Evolutionary conservation across 1,140 invertebrate species (phyloP), one percentile per base, ranked within the genome.

Genomic region (Melitaea cinxia): DNA sequence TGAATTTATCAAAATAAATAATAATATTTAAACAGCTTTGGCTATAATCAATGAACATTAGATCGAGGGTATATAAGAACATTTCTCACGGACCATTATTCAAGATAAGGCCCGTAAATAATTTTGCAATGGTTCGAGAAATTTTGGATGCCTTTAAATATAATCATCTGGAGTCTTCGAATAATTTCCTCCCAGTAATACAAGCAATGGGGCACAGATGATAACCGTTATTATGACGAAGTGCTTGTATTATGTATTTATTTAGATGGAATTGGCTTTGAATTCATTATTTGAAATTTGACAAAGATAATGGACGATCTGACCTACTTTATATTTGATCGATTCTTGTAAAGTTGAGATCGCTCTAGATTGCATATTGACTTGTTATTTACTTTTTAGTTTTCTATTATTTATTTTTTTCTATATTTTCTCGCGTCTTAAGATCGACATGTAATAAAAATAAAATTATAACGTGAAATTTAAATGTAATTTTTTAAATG

Each of bases 81-180:
- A 56, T 56, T 56, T 56, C 35, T 45, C 42, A 23, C 42, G 28
- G 42, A 17, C 37, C 54, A 56, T 56, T 56, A 56, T 56, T 56
- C 54, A 56, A 56, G 54, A 42, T 33, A 56, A 26, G 39, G 53
- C n/a, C 54, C 54, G 54, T 56, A 42, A 56, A 56, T 56, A 56
- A 56, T 56, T 56, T n/a, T 56, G 42, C 42, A 33, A 56, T 42
- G 53, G 54, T 42, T 56, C 54, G 54, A 56, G 54, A 24, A 24
- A 47, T 47, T 19, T 47, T 23, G 54, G 35, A 56, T 28, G 37
- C 54, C 54, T 56, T 55, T 55, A 35, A 55, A 33, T 17, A 55
- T 37, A 37, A 37, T 35, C 28, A 35, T 26, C 30, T 42, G 33
- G 39, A 45, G 53, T 55, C 33, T 55, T 12, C 33, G 28, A 35